Conservation (phyloP, 2,888 invertebrate species). For the Sminthurides aquaticus region DNA sequence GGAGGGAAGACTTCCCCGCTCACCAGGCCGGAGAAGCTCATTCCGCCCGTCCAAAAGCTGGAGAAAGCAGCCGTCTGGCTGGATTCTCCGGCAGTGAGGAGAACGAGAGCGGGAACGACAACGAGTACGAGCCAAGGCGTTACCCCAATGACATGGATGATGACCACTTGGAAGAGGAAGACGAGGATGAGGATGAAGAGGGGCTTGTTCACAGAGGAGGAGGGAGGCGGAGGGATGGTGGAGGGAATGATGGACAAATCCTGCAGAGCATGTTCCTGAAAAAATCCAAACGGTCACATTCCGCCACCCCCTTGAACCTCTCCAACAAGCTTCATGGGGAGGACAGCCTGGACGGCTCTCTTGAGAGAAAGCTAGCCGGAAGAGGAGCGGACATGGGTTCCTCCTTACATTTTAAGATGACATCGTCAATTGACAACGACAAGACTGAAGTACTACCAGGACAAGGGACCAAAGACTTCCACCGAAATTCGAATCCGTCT, state of each 20-base stretch:
- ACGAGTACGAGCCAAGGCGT: background rate
- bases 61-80: conserved; percentile 22
- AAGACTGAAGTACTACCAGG: conserved; percentile 39
- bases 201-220: conserved; percentile 18
- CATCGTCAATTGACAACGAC: conserved; percentile 33
- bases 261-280: background rate
- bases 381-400: background rate
- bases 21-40: conserved; percentile 38
- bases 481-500: conserved; percentile 30
- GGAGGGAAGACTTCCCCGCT: conserved; percentile 35
- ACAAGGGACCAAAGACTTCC: conserved; percentile 40
- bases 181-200: conserved; percentile 40
- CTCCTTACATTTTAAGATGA: background rate
- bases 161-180: conserved; percentile 22
- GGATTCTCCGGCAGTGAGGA: conserved; percentile 16
- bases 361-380: background rate
- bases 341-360: background rate
- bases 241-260: background rate
- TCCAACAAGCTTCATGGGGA: conserved; percentile 9
- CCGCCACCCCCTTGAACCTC: conserved; percentile 27
- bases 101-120: background rate
- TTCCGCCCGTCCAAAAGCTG: conserved; percentile 33
- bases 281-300: background rate
- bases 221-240: conserved; percentile 2
- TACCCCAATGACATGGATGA: conserved; percentile 18